Evolutionary conservation across 2,797 vertebrate genomes (phyloP).

Genomic region (Aulostomus chinensis): DNA sequence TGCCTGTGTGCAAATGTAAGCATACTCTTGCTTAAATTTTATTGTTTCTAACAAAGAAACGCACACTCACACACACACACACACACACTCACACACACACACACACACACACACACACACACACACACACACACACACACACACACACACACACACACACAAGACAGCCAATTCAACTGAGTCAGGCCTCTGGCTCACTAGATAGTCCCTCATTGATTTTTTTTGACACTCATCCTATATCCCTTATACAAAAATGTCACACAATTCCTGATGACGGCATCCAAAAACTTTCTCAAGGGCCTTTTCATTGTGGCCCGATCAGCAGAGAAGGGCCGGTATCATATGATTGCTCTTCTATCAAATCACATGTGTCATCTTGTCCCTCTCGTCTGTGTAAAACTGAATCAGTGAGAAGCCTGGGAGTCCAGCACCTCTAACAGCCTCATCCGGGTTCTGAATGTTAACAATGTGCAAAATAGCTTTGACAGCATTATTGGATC

Average conservation of each 20-base stretch:
- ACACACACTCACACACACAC: too few relatives aligned
- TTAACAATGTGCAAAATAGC: constrained; percentile 61
- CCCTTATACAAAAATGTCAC: constrained; percentile 50
- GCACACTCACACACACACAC: too few relatives aligned
- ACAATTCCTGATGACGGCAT: constrained; percentile 62
- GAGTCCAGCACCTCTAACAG: constrained; percentile 25
- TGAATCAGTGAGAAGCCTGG: constrained; percentile 10
- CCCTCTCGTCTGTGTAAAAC: constrained; percentile 7
- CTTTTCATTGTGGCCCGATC: constrained; percentile 34
- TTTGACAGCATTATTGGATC: constrained; percentile 68
- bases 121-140: constrained; percentile 11
- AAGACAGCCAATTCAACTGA: constrained; percentile 60
- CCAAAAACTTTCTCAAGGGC: constrained; percentile 60
- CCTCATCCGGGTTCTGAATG: constrained; percentile 30
- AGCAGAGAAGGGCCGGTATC: constrained; percentile 53
- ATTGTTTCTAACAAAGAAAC: too few relatives aligned
- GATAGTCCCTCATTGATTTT: constrained; percentile 68
- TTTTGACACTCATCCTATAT: constrained; percentile 65
- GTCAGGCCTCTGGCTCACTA: constrained; percentile 72
- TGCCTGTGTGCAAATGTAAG: constrained; percentile 18
- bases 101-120: too few relatives aligned
- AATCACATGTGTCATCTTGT: constrained; percentile 55
- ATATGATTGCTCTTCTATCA: constrained; percentile 45
- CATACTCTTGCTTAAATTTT: too few relatives aligned
- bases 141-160: constrained; percentile 33